Evolutionary conservation across 2,113 vertebrate species (phyloP), one percentile per base, ranked within the genome.

Genomic region (Lophochroa leadbeateri): DNA sequence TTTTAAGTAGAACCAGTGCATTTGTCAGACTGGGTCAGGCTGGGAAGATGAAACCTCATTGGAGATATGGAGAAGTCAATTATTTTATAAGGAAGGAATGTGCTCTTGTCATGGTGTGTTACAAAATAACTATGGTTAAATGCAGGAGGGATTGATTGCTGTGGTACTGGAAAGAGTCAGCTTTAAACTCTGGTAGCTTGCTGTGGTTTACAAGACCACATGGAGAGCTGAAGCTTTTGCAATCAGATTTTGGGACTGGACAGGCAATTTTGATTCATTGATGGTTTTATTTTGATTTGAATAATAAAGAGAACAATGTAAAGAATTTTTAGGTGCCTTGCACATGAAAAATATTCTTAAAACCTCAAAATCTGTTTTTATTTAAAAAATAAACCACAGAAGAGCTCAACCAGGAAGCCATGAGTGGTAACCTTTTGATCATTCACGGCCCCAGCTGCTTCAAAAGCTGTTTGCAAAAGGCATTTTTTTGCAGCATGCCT

Each of bases 41-140:
- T 96, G 72, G 76, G 87, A 95, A 96, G 93, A 92, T 52, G 90
- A 93, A 95, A 94, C 81, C 58, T 87, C 83, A 33, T 17, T 5
- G 53, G 78, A 95, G 71, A 93, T 75, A 86, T 4, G 31, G 70
- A 94, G 64, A 76, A 95, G 78, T 82, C 88, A 81, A 80, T 86
- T 90, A 74, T 97, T 96, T 46, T 93, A 20, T 76, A 87, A 71
- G 67, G 63, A 85, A 93, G 55, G 94, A 95, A 97, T 95, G 88
- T 55, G 70, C 43, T 87, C 49, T 3, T 93, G 88, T 93, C 88
- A 81, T 55, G 69, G 55, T 60, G 29, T 79, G 81, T 88, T 90
- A 89, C 49, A 69, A 72, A 94, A 93, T 43, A 94, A 21, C 65
- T 49, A 21, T 11, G 49, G 92, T 82, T 82, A 70, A 77, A 91